Evolutionary conservation across 2,888 invertebrate genomes (phyloP), one percentile per base, ranked within the genome.

Genomic region (Protophormia terraenovae): DNA sequence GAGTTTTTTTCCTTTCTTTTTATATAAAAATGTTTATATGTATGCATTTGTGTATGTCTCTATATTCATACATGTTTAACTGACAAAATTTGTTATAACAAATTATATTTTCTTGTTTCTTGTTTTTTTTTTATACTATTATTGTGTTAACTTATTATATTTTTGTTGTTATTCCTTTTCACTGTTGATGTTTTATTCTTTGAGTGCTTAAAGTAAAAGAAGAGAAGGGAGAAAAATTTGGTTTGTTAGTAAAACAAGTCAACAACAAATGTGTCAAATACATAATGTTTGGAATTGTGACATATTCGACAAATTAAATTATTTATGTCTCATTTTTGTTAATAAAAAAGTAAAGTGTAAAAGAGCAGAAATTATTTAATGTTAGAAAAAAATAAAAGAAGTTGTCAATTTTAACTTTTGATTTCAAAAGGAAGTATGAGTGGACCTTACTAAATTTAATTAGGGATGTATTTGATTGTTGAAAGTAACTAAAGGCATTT

Each of bases 261-360:
- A 83, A 62, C 29, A 60, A 22, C 19, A 78, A 69, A 69, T 69
- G 67, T 73, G 73, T 73, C 72, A 78, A 53, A 83, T 27, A 55
- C 53, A 73, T 67, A 16, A 53, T 73, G 53, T 78, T 67, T 35
- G 10, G 62, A 62, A 53, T 38, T 66, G 3, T 73, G 60, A 78
- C 73, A 83, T 53, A 78, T 78, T 78, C 67, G 60, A 62, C 78
- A 83, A 78, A 83, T 78, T 83, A 69, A 78, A 83, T 83, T 83
- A 83, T 83, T 78, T 72, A 60, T 67, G 29, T 58, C 27, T 27
- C n/a, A 19, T 38, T 64, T 53, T 50, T 35, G 35, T 16, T 45
- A 29, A 47, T 14, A 45, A 22, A 38, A 4, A 27, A 45, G 41
- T 14, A 22, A 35, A 60, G 35, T 12, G 10, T 12, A n/a, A 8